A percentile compares a stretch with the other conserved stretches of the same genome.
phyloP scores from a whole-genome alignment of 2,888 invertebrate species.

The Halocaridina rubra region DNA sequence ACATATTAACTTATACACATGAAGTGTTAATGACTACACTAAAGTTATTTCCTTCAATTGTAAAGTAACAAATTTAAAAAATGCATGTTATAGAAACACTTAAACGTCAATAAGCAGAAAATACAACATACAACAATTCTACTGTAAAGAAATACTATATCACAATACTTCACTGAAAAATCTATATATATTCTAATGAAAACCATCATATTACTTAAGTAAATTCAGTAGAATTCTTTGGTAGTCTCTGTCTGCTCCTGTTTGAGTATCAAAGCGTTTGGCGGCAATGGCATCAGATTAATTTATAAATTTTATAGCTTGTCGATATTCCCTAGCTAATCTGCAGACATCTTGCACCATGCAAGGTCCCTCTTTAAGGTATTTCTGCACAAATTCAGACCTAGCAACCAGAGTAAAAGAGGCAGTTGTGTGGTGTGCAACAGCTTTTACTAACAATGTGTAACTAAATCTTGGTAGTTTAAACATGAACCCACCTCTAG shows the following conservation, averaged over 20 bases:
- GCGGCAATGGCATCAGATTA: conserved; percentile 99
- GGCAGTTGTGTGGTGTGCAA: conserved; percentile 93
- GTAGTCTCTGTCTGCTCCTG: conserved; percentile 97
- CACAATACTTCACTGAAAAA: too few species aligned
- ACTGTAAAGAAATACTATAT: too few species aligned
- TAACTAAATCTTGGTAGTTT: conserved; percentile 99
- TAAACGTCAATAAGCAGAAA: too few species aligned
- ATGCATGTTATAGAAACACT: too few species aligned
- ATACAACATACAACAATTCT: too few species aligned
- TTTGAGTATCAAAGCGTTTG: conserved; percentile 98
- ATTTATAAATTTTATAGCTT: conserved; percentile 99
- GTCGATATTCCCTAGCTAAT: conserved; percentile 98
- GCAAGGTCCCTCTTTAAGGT: conserved; percentile 97
- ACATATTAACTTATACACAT: too few species aligned
- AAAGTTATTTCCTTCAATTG: too few species aligned
- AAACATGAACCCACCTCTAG: conserved; percentile 95
- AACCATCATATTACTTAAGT: conserved; percentile 99
- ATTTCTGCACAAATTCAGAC: conserved; percentile 99
- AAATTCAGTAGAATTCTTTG: conserved; percentile 96
- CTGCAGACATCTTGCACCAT: conserved; percentile 99
- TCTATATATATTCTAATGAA: conserved; percentile 99
- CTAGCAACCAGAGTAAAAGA: conserved; percentile 81
- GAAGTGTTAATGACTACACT: too few species aligned
- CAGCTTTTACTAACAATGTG: conserved; percentile 99
- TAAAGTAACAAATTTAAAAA: too few species aligned